Percentiles rank a stretch among this genome's conserved stretches.
Conservation (phyloP, 1,140 invertebrate genomes). For the Hirudo medicinalis region DNA sequence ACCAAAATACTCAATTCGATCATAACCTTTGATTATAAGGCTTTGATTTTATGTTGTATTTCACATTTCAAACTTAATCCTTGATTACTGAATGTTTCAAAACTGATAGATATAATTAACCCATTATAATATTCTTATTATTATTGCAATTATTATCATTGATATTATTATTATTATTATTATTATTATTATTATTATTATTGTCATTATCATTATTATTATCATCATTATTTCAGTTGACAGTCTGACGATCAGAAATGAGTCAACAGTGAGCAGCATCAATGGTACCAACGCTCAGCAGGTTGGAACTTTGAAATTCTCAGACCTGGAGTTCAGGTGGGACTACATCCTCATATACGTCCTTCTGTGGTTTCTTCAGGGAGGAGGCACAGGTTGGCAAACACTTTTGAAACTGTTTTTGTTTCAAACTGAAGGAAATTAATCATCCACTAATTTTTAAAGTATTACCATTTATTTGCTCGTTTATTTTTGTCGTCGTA, state of each 20-base stretch:
- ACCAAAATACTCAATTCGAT: too few relatives aligned
- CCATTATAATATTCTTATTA: too few relatives aligned
- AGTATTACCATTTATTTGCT: too few relatives aligned
- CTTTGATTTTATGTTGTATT: too few relatives aligned
- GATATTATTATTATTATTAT: conserved; percentile 9
- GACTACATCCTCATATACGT: conserved; percentile 76
- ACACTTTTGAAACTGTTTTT: conserved; percentile 7
- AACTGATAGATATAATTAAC: too few relatives aligned
- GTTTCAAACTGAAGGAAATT: not conserved
- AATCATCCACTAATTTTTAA: too few relatives aligned
- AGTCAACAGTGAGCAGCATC: not conserved
- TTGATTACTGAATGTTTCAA: too few relatives aligned
- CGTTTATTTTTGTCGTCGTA: too few relatives aligned
- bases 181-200: conserved; percentile 5
- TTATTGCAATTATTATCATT: too few relatives aligned
- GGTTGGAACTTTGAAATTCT: not conserved
- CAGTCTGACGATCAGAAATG: conserved; percentile 47
- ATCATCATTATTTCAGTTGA: conserved; percentile 51
- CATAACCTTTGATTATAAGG: too few relatives aligned
- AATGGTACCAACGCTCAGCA: not conserved
- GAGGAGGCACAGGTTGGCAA: conserved; percentile 49
- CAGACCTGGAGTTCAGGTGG: conserved; percentile 56
- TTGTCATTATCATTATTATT: not conserved
- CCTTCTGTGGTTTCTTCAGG: conserved; percentile 77
- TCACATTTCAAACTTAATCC: too few relatives aligned